Conservation (phyloP, 1,140 invertebrate genomes). For the Pogonomyrmex californicus region DNA sequence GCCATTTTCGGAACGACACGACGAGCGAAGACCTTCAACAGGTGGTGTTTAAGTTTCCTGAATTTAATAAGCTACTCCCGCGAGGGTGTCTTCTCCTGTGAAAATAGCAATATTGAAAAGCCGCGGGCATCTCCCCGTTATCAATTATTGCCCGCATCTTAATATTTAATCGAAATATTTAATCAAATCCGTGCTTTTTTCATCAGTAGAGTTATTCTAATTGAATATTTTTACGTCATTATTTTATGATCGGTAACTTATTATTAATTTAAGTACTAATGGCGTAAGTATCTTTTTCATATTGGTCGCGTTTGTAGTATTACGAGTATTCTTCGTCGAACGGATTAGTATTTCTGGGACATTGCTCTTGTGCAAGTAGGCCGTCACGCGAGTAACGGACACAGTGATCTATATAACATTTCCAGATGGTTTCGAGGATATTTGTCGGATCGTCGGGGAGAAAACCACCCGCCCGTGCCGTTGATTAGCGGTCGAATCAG, state of each 20-base stretch:
- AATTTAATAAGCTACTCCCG: slow-evolving; percentile 70
- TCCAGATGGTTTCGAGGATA: slow-evolving; percentile 74
- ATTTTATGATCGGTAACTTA: not conserved
- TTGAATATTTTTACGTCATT: not conserved
- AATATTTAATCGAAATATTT: slow-evolving; percentile 15
- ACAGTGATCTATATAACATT: slow-evolving; percentile 62
- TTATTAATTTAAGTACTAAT: slow-evolving; percentile 1
- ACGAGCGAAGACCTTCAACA: slow-evolving; percentile 72
- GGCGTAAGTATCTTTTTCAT: not conserved
- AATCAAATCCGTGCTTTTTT: not conserved
- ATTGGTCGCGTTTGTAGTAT: not conserved
- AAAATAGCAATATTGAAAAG: slow-evolving; percentile 32
- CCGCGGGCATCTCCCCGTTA: not conserved
- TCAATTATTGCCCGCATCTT: not conserved
- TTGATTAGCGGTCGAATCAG: slow-evolving; percentile 84
- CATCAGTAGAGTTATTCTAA: not conserved
- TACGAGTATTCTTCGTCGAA: no score
- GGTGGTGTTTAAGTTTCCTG: slow-evolving; percentile 77
- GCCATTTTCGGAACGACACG: slow-evolving; percentile 63
- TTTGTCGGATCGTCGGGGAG: slow-evolving; percentile 71
- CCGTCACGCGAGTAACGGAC: slow-evolving; percentile 27
- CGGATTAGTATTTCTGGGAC: not conserved
- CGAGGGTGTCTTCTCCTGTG: not conserved
- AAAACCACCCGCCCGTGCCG: slow-evolving; percentile 68
- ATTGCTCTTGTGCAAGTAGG: slow-evolving; percentile 1